Evolutionary conservation across 2,888 invertebrate genomes (phyloP).

Genomic region (Drosophila villosipedis): DNA sequence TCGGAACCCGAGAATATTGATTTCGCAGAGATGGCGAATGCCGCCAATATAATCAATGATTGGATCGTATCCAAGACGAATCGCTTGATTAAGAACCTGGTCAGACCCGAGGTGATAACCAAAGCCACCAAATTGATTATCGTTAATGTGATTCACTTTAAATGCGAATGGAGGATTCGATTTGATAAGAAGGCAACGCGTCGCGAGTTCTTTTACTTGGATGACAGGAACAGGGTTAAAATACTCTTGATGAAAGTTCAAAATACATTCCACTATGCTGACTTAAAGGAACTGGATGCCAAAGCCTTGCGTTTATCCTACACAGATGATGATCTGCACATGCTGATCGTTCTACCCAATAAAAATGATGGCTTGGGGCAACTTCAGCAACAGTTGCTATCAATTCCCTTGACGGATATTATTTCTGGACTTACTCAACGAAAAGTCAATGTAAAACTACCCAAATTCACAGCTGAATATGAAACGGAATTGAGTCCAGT

Average conservation of each 20-base stretch:
- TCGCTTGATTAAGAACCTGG: constrained; percentile 91
- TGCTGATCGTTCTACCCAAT: constrained; percentile 91
- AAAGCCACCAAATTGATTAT: constrained; percentile 88
- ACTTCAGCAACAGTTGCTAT: constrained; percentile 87
- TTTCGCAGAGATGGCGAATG: constrained; percentile 86
- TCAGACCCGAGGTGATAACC: constrained; percentile 87
- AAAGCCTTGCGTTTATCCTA: constrained; percentile 89
- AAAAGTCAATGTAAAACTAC: constrained; percentile 87
- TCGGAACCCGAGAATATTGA: constrained; percentile 88
- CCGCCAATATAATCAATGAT: constrained; percentile 88
- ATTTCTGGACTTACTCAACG: constrained; percentile 86
- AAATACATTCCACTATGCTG: constrained; percentile 61
- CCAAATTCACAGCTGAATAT: constrained; percentile 88
- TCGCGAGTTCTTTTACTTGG: constrained; percentile 88
- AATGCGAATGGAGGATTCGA: constrained; percentile 90
- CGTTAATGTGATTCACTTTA: constrained; percentile 93
- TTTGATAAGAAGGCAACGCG: constrained; percentile 87
- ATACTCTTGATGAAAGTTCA: constrained; percentile 90
- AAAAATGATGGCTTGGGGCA: constrained; percentile 87
- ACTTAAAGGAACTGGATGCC: constrained; percentile 67
- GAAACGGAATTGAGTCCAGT: constrained; percentile 40
- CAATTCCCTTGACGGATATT: constrained; percentile 86
- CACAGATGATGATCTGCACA: constrained; percentile 88
- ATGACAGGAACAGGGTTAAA: constrained; percentile 80
- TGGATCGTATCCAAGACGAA: constrained; percentile 93